A percentile compares a stretch with the other conserved stretches of the same genome.
Evolutionary conservation across 2,888 invertebrate genomes (phyloP).

Genomic region (Hoplodrina ambigua): DNA sequence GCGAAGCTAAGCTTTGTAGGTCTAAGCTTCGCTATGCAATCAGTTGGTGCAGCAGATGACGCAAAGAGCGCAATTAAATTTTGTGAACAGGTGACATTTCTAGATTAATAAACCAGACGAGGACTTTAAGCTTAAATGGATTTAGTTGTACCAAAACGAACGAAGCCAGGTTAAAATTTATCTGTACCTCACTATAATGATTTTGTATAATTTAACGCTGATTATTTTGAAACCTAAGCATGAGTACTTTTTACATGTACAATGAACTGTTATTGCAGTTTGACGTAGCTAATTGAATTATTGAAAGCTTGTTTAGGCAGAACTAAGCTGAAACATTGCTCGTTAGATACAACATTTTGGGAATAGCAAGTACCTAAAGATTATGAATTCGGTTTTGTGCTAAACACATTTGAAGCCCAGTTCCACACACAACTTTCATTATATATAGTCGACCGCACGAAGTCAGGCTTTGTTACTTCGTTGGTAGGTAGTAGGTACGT

Average conservation of each 20-base stretch:
- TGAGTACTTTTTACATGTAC: no score
- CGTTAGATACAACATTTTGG: neutral
- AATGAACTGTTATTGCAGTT: neutral
- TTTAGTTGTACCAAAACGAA: neutral
- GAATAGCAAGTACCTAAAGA: neutral
- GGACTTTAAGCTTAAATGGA: neutral
- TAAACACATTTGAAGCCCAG: neutral
- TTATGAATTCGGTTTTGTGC: neutral
- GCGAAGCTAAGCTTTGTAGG: slow-evolving; percentile 3
- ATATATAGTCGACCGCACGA: slow-evolving; percentile 8
- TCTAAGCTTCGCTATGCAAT: slow-evolving; percentile 22
- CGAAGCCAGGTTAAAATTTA: neutral
- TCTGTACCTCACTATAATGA: no score
- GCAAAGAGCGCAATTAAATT: slow-evolving; percentile 25
- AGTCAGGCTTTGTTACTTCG: neutral
- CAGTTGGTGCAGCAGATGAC: slow-evolving; percentile 14
- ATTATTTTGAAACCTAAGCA: no score
- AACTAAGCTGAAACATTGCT: neutral
- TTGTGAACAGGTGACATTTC: slow-evolving; percentile 13
- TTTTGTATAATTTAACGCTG: no score
- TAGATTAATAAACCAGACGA: neutral
- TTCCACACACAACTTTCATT: slow-evolving; percentile 2
- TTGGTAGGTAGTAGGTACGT: neutral
- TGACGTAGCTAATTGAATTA: neutral
- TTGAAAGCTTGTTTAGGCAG: neutral